Conservation (phyloP, 1,140 invertebrate species). For the Dendroctonus valens region DNA sequence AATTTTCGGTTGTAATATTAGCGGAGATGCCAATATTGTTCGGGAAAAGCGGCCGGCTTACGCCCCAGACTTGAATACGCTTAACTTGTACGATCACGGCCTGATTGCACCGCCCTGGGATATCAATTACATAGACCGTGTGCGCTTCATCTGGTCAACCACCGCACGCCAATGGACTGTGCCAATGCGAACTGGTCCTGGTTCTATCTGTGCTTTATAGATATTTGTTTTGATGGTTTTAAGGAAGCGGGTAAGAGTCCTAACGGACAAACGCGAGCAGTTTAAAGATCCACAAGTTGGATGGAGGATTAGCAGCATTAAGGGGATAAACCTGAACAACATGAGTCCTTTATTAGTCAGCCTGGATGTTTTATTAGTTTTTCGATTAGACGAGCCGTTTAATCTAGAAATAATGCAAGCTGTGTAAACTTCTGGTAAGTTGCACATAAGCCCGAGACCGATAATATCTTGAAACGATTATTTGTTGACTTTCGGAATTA, state of each 20-base stretch:
- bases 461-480: conserved; percentile 7
- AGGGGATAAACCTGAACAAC: too few relatives aligned
- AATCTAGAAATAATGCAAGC: conserved; percentile 28
- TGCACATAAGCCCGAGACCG: conserved; percentile 6
- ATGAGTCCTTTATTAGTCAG: too few relatives aligned
- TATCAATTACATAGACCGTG: conserved; percentile 52
- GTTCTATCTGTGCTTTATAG: too few relatives aligned
- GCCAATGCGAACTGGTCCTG: too few relatives aligned
- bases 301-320: too few relatives aligned
- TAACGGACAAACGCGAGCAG: too few relatives aligned
- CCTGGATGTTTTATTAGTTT: too few relatives aligned
- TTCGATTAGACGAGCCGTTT: not conserved
- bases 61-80: conserved; percentile 44
- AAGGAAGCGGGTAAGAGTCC: too few relatives aligned
- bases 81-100: conserved; percentile 31
- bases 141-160: not conserved
- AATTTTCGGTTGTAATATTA: conserved; percentile 46
- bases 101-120: conserved; percentile 49
- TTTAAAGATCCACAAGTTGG: too few relatives aligned
- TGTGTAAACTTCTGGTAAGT: conserved; percentile 20
- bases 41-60: conserved; percentile 40
- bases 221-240: too few relatives aligned
- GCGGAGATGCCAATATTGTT: conserved; percentile 47
- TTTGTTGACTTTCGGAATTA: conserved; percentile 16
- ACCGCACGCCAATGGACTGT: too few relatives aligned